Base-by-base conservation (phyloP, 2,888 invertebrate genomes). In the Sinhomidia bicolor region DNA sequence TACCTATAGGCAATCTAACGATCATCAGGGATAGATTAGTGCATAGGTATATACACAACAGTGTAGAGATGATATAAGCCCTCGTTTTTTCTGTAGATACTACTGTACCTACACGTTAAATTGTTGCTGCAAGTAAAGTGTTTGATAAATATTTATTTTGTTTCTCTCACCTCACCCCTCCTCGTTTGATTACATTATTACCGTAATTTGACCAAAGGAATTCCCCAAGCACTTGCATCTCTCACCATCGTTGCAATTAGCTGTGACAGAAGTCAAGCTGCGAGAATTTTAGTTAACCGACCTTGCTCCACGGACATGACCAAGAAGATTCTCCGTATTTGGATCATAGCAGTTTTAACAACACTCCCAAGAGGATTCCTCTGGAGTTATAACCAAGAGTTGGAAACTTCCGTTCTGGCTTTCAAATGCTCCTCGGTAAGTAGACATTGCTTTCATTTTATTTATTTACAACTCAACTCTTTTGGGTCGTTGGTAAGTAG, bases 231-330 rank as follows among this genome's bases (percentile, higher is more conserved):
- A 1, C 62, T 87, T 9, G 87, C 87, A 1, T 82, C 81, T 12
- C 87, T 87, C 44, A 87, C 87, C 20, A 87, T 87, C 60, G 87
- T 87, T 0, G 87, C 87, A 51, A 87, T 87, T 44, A 87, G 87
- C 36, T 87, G 87, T 44, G 87, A 87, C 81, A 81, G 87, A 44
- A 87, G 87, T 76, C 87, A 87, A 47, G 87, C 87, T 14, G 87
- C 87, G 17, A 57, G 87, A 32, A 87, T 87, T 10, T 51, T 87
- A 0, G 81, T 87, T 2, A 81, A 54, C 10, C 60, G 87, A 20
- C 87, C 87, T 26, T 82, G 87, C 17, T 87, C 87, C 4, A 41
- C 74, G 10, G 87, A 87, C 23, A 87, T 87, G 87, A 81, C 87
- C 29, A 87, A 82, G 29, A 81, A 51, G 41, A 87, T 87, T 76